These are phyloP conservation scores for Listrodromus nycthemerus DNA, from an alignment of 2,888 invertebrate species.

Conservation along the genomic window DNA sequence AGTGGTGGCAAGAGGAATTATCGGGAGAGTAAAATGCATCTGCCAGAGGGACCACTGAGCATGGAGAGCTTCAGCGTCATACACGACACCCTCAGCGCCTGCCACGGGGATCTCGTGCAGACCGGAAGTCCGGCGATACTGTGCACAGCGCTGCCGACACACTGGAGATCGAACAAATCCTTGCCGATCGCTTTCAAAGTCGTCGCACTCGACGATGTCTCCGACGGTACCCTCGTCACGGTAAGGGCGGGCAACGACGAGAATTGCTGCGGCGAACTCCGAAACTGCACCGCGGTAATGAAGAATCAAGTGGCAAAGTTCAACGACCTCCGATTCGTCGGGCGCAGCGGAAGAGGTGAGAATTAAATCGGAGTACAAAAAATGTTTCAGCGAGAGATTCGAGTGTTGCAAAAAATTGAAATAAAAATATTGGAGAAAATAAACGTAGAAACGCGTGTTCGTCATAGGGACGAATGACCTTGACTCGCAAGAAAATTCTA, in stretches of 20 bases:
- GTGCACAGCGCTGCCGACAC: slow-evolving; percentile 96
- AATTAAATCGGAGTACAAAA: background rate
- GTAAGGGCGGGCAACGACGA: slow-evolving; percentile 99
- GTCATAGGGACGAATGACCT: no score
- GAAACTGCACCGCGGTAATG: slow-evolving; percentile 97
- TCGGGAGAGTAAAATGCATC: slow-evolving; percentile 86
- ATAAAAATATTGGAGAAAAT: background rate
- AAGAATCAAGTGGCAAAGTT: slow-evolving; percentile 99
- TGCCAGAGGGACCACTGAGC: slow-evolving; percentile 88
- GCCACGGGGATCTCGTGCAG: slow-evolving; percentile 96
- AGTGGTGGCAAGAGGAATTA: background rate
- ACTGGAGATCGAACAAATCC: slow-evolving; percentile 99
- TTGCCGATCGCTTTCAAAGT: slow-evolving; percentile 98
- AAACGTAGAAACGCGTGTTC: background rate
- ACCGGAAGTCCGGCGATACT: slow-evolving; percentile 98
- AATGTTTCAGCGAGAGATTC: no score
- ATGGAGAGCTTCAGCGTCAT: slow-evolving; percentile 91
- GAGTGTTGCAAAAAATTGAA: no score
- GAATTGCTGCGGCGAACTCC: slow-evolving; percentile 97
- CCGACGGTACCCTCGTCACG: slow-evolving; percentile 97
- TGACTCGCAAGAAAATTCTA: no score
- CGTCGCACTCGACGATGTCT: slow-evolving; percentile 96
- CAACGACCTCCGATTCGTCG: slow-evolving; percentile 99
- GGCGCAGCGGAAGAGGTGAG: slow-evolving; percentile 96
- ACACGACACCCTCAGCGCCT: slow-evolving; percentile 93